Conservation (phyloP, 1,140 invertebrate genomes). For the Scaptodrosophila lebanonensis region DNA sequence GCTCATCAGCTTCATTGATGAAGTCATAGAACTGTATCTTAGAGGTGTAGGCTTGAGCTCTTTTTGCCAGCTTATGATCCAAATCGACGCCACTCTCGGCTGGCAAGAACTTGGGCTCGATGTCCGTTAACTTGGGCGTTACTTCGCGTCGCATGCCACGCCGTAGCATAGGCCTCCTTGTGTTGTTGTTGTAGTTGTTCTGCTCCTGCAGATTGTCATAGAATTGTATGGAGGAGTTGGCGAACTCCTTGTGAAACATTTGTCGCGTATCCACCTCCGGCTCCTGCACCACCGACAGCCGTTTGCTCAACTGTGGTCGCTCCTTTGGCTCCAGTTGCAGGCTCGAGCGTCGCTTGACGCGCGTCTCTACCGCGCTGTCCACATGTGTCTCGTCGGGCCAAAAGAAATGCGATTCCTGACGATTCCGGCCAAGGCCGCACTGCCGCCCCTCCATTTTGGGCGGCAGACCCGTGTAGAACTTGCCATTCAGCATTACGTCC, state of each 20-base stretch:
- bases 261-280: slow-evolving; percentile 56
- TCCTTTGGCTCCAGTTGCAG: slow-evolving; percentile 34
- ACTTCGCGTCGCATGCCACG: slow-evolving; percentile 37
- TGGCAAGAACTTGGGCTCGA: slow-evolving; percentile 17
- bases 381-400: slow-evolving; percentile 65
- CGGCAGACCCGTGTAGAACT: slow-evolving; percentile 71
- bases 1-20: slow-evolving; percentile 43
- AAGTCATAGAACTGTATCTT: slow-evolving; percentile 72
- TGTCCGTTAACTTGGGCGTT: slow-evolving; percentile 58
- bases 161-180: slow-evolving; percentile 1
- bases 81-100: slow-evolving; percentile 1
- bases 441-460: slow-evolving; percentile 67
- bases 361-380: slow-evolving; percentile 54
- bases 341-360: slow-evolving; percentile 52
- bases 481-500: slow-evolving; percentile 73
- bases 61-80: slow-evolving; percentile 32
- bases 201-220: slow-evolving; percentile 59
- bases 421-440: slow-evolving; percentile 34
- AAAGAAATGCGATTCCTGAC: slow-evolving; percentile 69
- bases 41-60: slow-evolving; percentile 62
- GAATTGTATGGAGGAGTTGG: slow-evolving; percentile 71
- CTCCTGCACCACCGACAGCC: neutral
- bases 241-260: slow-evolving; percentile 70
- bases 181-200: slow-evolving; percentile 4
- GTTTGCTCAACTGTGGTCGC: neutral